Base-by-base conservation (phyloP, 2,113 vertebrate genomes). In the Apodemus sylvaticus region DNA sequence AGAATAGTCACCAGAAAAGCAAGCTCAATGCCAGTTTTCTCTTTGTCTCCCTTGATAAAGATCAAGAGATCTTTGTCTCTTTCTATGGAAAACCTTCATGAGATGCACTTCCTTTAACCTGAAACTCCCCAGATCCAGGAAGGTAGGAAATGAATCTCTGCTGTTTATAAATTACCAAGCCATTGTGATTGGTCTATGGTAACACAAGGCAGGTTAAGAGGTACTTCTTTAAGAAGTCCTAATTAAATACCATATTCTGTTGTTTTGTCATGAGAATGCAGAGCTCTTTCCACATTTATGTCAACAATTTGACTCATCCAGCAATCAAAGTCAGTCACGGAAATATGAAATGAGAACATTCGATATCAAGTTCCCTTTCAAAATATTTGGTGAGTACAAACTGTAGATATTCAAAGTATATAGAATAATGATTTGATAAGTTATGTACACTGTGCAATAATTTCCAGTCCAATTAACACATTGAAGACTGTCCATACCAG, bases 221-320 rank as follows among this genome's bases (percentile, higher is more conserved):
- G 51, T 31, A 20, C 74, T 71, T 48, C 39, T 76, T 89, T 29
- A 53, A 60, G 36, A 77, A 70, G 1, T 83, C 79, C 74, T 93
- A 26, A 66, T 64, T 29, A n/a, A 62, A 76, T 39, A 34, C 11
- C 3, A 13, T 7, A 71, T 86, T 66, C 89, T 68, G 29, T 81
- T 89, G 55, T 62, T 91, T 86, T 77, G 60, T 10, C 51, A 26
- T 2, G 24, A 3, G 5, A 71, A 34, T 58, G 34, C 42, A 94
- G 92, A 73, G 78, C 12, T 11, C 0, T 8, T 60, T 60, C 60
- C 81, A 42, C 1, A 31, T 39, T 73, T 83, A n/a, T 17, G 58
- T 79, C 3, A 42, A 39, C 60, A 94, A 51, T 89, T 94, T 93
- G 70, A 94, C 36, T 82, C n/a, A 77, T 82, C 51, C 51, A 92